Base-by-base conservation (phyloP, 2,888 invertebrate genomes). In the Pyrrhia umbra region DNA sequence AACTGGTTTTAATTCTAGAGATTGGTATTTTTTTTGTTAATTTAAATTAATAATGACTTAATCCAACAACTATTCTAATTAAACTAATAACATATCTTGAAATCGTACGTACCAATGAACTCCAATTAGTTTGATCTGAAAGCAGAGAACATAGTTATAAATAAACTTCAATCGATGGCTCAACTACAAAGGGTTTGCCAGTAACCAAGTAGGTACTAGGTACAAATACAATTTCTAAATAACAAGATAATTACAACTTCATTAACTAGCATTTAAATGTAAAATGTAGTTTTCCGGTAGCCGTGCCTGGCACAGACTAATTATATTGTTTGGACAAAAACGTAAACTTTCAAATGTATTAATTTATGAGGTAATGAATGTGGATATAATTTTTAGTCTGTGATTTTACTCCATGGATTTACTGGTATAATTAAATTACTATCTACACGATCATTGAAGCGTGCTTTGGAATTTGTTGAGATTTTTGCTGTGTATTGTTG, bases 111-210 rank as follows among this genome's bases (percentile, higher is more conserved):
- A 80, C 80, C 80, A 62, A 65, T 60, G 30, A 51, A 54, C 66
- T 62, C 47, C 57, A 34, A 57, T 68, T 43, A 40, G 37, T 68
- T 68, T 62, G 65, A 78, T 78, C 79, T 80, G 79, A 74, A 76
- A 79, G 20, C 69, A 79, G 61, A 75, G 55, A 72, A 72, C 45
- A 66, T 16, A 59, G 18, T 61, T 78, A 64, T 73, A 65, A 67
- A 71, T 73, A 75, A 45, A 62, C 61, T 47, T 66, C 45, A 46
- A 63, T 68, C 50, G 20, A 63, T 63, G 59, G 10, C 27, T 18
- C 2, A 43, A 42, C 13, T 23, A 52, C 34, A 72, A 68, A 63
- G 54, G 54, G 30, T 43, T 15, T 3, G 50, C 18, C 6, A 16
- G 37, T 46, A 25, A 15, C 23, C 34, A 47, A 52, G 18, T 47